A percentile compares a stretch with the other conserved stretches of the same genome.
Evolutionary conservation across 1,140 invertebrate genomes (phyloP).

Genomic region (Heterodera carotae): DNA sequence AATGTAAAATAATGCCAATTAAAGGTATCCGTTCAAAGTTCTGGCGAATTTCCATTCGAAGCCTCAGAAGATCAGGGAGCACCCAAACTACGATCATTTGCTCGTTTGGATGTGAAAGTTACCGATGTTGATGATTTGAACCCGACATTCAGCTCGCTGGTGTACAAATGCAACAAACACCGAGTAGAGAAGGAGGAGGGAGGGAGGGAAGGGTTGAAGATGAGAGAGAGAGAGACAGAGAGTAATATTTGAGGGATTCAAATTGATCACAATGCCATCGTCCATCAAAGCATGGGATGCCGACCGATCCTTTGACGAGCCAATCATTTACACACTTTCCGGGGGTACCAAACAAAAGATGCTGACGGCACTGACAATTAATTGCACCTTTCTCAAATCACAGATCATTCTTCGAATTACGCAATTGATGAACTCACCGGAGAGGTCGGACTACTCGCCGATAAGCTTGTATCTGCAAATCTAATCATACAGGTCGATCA

Average conservation of each 20-base stretch:
- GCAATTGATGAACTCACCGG: constrained; percentile 23
- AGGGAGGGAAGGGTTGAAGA: not conserved
- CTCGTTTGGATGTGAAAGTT: constrained; percentile 49
- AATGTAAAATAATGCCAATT: not conserved
- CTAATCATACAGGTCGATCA: constrained; percentile 16
- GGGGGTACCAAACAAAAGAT: constrained; percentile 40
- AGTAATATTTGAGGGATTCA: constrained; percentile 38
- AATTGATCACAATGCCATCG: constrained; percentile 44
- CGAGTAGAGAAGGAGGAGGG: constrained; percentile 23
- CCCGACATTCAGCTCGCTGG: constrained; percentile 42
- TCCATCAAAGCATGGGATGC: constrained; percentile 50
- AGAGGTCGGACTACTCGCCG: not conserved
- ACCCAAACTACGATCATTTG: constrained; percentile 37
- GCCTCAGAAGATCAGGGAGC: constrained; percentile 46
- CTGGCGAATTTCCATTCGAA: not conserved
- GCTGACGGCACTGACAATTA: not conserved
- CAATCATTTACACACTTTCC: constrained; percentile 45
- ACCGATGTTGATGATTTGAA: constrained; percentile 54
- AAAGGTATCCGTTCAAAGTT: not conserved
- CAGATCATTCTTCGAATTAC: constrained; percentile 14
- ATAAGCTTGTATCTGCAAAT: not conserved
- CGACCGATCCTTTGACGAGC: constrained; percentile 47
- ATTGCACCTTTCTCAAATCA: not conserved
- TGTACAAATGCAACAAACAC: constrained; percentile 41
- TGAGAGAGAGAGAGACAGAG: not conserved